Conservation (phyloP, 2,797 vertebrate species). For the Hippocampus kuda region DNA sequence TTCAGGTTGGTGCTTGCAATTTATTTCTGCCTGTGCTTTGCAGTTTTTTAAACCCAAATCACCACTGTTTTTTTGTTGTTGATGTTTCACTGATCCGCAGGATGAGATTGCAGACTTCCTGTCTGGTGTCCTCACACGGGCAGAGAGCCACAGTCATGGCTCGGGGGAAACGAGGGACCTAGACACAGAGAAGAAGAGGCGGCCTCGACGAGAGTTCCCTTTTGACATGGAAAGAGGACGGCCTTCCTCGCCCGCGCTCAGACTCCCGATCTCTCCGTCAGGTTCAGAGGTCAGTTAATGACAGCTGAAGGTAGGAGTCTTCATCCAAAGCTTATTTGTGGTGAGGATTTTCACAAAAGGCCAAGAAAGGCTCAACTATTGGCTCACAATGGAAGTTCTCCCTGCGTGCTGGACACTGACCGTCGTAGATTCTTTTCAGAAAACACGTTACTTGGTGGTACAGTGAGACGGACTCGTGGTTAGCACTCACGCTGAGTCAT, state of each 20-base stretch:
- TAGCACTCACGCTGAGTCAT: too few relatives aligned
- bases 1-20: slow-evolving; percentile 72
- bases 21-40: not conserved
- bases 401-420: too few relatives aligned
- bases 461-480: too few relatives aligned
- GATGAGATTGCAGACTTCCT: slow-evolving; percentile 96
- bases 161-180: slow-evolving; percentile 83
- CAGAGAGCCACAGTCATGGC: slow-evolving; percentile 73
- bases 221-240: slow-evolving; percentile 84
- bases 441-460: too few relatives aligned
- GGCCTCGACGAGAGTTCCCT: slow-evolving; percentile 79
- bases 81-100: slow-evolving; percentile 46
- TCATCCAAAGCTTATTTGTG: not conserved
- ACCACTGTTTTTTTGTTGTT: not conserved
- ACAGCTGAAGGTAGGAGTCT: not conserved
- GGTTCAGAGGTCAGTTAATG: slow-evolving; percentile 79
- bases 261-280: slow-evolving; percentile 82
- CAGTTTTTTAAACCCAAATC: not conserved
- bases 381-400: too few relatives aligned
- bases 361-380: too few relatives aligned
- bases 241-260: slow-evolving; percentile 77
- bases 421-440: too few relatives aligned
- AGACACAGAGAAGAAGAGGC: slow-evolving; percentile 88
- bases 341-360: not conserved
- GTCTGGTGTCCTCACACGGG: slow-evolving; percentile 80